Conservation (phyloP, 2,113 vertebrate species). For the Pseudopodoces humilis region DNA sequence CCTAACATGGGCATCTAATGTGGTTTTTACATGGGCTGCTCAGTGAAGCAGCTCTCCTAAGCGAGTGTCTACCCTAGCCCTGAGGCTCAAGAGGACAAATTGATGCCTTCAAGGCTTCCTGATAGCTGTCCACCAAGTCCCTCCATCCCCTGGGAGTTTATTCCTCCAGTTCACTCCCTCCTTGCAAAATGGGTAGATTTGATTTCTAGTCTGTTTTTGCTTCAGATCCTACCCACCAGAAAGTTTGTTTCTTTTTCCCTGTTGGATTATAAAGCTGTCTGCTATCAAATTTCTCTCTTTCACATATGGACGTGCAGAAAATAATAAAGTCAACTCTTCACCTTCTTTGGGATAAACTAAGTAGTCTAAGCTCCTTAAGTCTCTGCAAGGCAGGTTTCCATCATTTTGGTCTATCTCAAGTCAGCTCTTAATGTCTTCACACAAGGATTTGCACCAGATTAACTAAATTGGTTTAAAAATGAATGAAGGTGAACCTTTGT, state of each 20-base stretch:
- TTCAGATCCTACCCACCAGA: not conserved
- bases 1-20: not conserved
- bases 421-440: constrained; percentile 29
- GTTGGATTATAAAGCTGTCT: constrained; percentile 28
- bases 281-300: constrained; percentile 17
- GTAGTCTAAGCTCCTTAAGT: constrained; percentile 38
- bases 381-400: constrained; percentile 47
- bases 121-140: not conserved
- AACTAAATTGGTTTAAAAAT: constrained; percentile 53
- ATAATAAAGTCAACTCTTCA: constrained; percentile 46
- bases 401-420: constrained; percentile 40
- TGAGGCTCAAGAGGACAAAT: not conserved
- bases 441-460: constrained; percentile 49
- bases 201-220: not conserved
- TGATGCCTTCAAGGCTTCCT: not conserved
- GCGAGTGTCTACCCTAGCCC: not conserved
- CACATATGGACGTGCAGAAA: not conserved
- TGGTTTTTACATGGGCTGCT: not conserved
- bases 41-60: not conserved
- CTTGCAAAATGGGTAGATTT: not conserved
- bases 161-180: not conserved
- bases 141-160: not conserved
- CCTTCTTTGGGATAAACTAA: constrained; percentile 2
- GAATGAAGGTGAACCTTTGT: not conserved
- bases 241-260: not conserved